Conservation (phyloP, 2,888 invertebrate genomes). For the Campoplex nolae region DNA sequence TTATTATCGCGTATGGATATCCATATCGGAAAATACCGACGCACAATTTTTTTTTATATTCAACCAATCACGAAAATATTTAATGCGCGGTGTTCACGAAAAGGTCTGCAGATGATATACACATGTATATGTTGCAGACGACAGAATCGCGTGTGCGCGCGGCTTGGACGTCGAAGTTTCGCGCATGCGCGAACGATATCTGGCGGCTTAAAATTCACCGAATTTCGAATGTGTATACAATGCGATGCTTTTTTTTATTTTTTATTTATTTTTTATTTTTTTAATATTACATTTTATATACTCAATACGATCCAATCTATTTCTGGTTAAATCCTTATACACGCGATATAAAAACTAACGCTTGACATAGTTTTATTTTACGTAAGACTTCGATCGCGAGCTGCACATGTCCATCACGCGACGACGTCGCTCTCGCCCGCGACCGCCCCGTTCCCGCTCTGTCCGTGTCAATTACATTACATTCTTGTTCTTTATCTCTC, state of each 20-base stretch:
- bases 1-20: neutral
- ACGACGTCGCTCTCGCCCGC: conserved; percentile 24
- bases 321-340: neutral
- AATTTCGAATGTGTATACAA: neutral
- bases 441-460: conserved; percentile 21
- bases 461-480: conserved; percentile 45
- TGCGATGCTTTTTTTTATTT: neutral
- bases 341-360: neutral
- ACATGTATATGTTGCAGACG: neutral
- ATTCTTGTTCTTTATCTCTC: neutral
- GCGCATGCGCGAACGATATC: conserved; percentile 21
- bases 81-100: neutral
- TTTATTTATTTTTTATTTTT: neutral
- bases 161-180: neutral
- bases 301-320: neutral
- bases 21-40: neutral
- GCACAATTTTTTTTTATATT: neutral
- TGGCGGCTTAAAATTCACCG: neutral
- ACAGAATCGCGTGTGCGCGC: conserved; percentile 39
- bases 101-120: neutral
- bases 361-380: conserved; percentile 35
- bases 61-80: conserved; percentile 6
- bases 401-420: conserved; percentile 43
- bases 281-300: neutral
- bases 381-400: conserved; percentile 55